Base-by-base conservation (phyloP, 2,888 invertebrate genomes). In the Lepidocyrtoides sp. region DNA sequence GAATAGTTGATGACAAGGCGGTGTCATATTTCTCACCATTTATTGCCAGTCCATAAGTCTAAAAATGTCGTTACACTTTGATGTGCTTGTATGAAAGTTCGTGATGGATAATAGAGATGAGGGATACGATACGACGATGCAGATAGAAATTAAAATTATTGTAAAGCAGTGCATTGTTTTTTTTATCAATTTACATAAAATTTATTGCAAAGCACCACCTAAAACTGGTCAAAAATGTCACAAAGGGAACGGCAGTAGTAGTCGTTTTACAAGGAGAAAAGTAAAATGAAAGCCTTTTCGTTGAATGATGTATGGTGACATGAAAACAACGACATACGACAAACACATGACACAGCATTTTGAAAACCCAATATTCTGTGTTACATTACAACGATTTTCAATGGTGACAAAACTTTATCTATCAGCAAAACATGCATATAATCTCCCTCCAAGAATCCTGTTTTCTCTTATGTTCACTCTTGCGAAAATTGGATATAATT, bases 361-460 rank as follows among this genome's bases (percentile, higher is more conserved):
- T 14, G 36, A 2, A 36, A n/a, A 54, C n/a, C 51, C 17, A 54
- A 12, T 17, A 3, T 7, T 17, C 7, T 54, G 51, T 54, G 17
- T 48, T 48, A 32, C 32, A 29, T 36, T 36, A 32, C 48, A 69
- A 83, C 41, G 54, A 26, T 36, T 17, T 72, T 23, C 72, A 72
- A 57, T 86, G 86, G 75, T 86, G 86, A 86, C 75, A 77, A 86
- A 63, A 82, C 82, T 63, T 48, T 23, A 20, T 63, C 41, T 7
- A 36, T 36, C 36, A 36, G 36, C 36, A 36, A n/a, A n/a, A n/a
- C n/a, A n/a, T n/a, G 36, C 36, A 36, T 36, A 36, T 7, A 36
- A 14, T 83, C 63, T 84, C 32, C 72, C 54, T 54, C 75, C 63
- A 60, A 85, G 29, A 86, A 75, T 75, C 86, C 86, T 86, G 86